Base-by-base conservation (phyloP, 2,888 invertebrate genomes). In the Pyrocoelia pectoralis region DNA sequence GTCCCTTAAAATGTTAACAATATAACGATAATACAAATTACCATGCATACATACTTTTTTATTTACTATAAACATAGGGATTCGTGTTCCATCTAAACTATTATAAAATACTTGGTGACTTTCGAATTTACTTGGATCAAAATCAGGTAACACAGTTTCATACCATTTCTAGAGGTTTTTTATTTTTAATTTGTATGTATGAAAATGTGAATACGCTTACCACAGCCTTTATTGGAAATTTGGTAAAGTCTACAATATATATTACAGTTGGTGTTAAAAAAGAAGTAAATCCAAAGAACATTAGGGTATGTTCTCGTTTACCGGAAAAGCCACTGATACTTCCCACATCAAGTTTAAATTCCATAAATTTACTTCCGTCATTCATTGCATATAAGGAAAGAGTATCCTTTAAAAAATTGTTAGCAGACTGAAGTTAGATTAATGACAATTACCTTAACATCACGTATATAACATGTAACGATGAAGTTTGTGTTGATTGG, bases 21-120 rank as follows among this genome's bases (percentile, higher is more conserved):
- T 33, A 33, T n/a, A n/a, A n/a, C n/a, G 9, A n/a, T 10, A 58
- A 58, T 10, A 28, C 12, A 54, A 48, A 24, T 28, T 19, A 6
- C 19, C 8, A 41, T 12, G 24, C n/a, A n/a, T 14, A 17, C 14
- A 46, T 82, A 90, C 91, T 84, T 92, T 92, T 80, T 89, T 92
- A 67, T 89, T 87, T 59, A 94, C 89, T 68, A 98, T 91, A 81
- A 97, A 98, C 97, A 98, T 98, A 14, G 98, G 98, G 72, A 98
- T 88, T 83, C 91, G 90, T 13, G 95, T 95, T 73, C 93, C 94
- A 81, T 98, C 98, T 81, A 94, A 95, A 82, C 96, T 95, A 1
- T 86, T 80, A 79, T 95, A 98, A 83, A 98, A 98, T 60, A 96
- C 87, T 83, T 98, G 98, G 65, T 90, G 88, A 8, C 93, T 93